Evolutionary conservation across 2,888 invertebrate species (phyloP).

Genomic region (Cryptocephalus primarius): DNA sequence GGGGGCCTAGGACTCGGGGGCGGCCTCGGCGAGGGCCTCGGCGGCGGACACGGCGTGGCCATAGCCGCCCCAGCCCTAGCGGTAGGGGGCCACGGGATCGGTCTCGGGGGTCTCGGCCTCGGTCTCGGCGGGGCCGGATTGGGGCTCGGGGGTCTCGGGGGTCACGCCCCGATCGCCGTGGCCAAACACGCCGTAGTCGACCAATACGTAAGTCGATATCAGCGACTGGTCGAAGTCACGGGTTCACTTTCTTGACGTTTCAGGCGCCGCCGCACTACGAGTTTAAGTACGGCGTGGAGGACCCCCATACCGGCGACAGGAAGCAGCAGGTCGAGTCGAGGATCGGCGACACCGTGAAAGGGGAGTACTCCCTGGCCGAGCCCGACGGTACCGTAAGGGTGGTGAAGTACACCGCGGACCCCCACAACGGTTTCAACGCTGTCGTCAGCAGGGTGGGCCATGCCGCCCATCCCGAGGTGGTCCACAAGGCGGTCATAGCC

Average conservation of each 20-base stretch:
- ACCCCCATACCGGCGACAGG: conserved; percentile 45
- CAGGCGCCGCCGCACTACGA: conserved; percentile 32
- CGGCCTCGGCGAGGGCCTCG: neutral
- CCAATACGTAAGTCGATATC: conserved; percentile 8
- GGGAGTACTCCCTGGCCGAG: conserved; percentile 50
- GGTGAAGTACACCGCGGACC: conserved; percentile 52
- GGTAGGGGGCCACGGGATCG: neutral
- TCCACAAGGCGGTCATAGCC: conserved; percentile 5
- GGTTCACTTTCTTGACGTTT: neutral
- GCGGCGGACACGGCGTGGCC: neutral
- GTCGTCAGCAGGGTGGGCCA: conserved; percentile 42
- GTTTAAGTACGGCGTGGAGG: conserved; percentile 44
- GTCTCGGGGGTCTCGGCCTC: neutral
- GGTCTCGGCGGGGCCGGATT: neutral
- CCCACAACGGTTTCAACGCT: conserved; percentile 51
- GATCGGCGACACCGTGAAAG: conserved; percentile 49
- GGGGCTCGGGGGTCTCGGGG: neutral
- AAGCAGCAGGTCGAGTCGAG: conserved; percentile 40
- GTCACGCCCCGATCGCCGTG: neutral
- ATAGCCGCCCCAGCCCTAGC: neutral
- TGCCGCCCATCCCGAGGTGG: conserved; percentile 18
- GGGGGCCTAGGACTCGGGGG: neutral
- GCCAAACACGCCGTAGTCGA: conserved; percentile 7
- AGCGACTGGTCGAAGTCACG: too few relatives aligned
- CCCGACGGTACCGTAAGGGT: conserved; percentile 52